phyloP scores from a whole-genome alignment of 2,888 invertebrate genomes.

The Dromius quadrimaculatus region DNA sequence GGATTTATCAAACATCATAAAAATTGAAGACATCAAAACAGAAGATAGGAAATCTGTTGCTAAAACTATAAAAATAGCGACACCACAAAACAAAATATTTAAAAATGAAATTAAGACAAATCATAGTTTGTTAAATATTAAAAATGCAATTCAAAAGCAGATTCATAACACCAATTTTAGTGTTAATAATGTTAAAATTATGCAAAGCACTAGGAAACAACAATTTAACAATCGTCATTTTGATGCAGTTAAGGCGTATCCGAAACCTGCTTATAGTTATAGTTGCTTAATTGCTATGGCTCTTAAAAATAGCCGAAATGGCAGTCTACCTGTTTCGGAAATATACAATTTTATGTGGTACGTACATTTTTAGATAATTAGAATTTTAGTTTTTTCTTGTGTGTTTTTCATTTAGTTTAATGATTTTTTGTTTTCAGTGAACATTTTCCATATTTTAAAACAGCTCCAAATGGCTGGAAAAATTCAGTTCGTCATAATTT shows the following conservation, averaged over 20 bases:
- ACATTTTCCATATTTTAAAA: constrained; percentile 98
- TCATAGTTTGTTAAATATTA: constrained; percentile 44
- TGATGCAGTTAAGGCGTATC: constrained; percentile 77
- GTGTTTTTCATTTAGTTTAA: too few species aligned
- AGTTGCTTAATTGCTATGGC: constrained; percentile 99
- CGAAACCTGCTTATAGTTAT: constrained; percentile 98
- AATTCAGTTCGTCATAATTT: constrained; percentile 98
- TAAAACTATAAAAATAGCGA: constrained; percentile 59
- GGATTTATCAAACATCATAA: constrained; percentile 62
- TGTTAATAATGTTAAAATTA: constrained; percentile 54
- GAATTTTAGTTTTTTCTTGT: too few species aligned
- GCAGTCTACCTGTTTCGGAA: constrained; percentile 96
- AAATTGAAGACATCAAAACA: constrained; percentile 65
- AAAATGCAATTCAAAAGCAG: constrained; percentile 39
- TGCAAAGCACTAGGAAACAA: constrained; percentile 55
- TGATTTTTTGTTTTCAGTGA: constrained; percentile 77
- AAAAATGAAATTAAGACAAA: neutral
- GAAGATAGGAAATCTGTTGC: constrained; percentile 59
- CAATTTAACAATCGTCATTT: constrained; percentile 57
- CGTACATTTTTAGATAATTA: too few species aligned
- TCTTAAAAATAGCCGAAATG: constrained; percentile 93
- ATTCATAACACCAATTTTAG: constrained; percentile 10
- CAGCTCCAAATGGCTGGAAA: constrained; percentile 98
- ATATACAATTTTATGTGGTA: constrained; percentile 99
- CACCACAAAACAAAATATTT: constrained; percentile 5